These are phyloP conservation scores for Tauraco hartlaubi DNA, from an alignment of 2,797 vertebrate species.

Conservation along the genomic window DNA sequence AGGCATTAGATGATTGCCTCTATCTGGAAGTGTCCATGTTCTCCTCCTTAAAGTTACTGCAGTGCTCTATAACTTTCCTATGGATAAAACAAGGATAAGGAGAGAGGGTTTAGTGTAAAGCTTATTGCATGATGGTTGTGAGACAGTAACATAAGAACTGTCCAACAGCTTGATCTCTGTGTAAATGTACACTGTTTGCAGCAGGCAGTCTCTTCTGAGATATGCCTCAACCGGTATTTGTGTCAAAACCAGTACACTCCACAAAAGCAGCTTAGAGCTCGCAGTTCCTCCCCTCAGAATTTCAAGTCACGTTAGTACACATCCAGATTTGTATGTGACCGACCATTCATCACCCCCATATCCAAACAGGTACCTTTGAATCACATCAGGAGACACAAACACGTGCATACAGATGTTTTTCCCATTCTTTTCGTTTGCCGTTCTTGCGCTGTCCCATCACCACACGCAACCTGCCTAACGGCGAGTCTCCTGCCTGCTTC, in stretches of 20 bases:
- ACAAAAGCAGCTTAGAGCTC: background rate
- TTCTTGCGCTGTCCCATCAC: background rate
- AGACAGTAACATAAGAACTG: background rate
- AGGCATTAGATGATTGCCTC: conserved; percentile 70
- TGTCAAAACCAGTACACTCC: background rate
- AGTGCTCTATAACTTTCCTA: conserved; percentile 97
- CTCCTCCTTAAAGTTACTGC: conserved; percentile 95
- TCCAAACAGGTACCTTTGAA: background rate
- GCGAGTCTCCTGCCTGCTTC: background rate
- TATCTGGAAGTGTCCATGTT: conserved; percentile 96
- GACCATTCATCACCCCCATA: background rate
- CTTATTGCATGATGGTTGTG: background rate
- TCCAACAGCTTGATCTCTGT: background rate
- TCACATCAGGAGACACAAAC: background rate
- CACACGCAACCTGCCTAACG: background rate
- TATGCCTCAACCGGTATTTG: fast-evolving
- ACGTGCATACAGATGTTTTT: background rate
- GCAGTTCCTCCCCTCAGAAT: background rate
- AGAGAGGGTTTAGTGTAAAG: conserved; percentile 18
- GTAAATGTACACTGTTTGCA: background rate
- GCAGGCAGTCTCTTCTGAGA: background rate
- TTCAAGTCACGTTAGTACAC: background rate
- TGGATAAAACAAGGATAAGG: conserved; percentile 56
- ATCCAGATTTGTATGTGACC: background rate
- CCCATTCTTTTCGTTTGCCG: background rate